Evolutionary conservation across 2,888 invertebrate species (phyloP).

Genomic region (Caenorhabditis sp.): DNA sequence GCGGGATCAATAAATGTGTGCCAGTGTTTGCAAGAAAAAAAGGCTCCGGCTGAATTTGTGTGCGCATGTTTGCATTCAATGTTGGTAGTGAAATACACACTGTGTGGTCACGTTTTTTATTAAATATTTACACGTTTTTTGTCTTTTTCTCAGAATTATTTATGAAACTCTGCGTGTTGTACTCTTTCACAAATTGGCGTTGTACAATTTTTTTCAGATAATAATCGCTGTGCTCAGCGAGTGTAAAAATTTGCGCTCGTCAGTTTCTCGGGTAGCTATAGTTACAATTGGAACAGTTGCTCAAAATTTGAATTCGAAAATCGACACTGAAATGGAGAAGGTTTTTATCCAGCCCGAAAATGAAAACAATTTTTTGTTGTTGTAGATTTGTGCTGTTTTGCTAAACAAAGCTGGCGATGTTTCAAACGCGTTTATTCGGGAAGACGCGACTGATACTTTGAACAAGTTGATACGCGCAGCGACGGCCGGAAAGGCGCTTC

Average conservation of each 20-base stretch:
- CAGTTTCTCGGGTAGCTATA: constrained; percentile 89
- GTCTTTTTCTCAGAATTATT: no score
- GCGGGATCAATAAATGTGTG: no score
- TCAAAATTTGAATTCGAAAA: constrained; percentile 73
- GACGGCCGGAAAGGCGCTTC: constrained; percentile 74
- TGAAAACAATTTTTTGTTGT: neutral
- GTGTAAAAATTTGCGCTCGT: constrained; percentile 85
- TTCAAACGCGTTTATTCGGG: constrained; percentile 88
- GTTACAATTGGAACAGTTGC: constrained; percentile 84
- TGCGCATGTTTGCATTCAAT: no score
- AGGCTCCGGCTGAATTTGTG: no score
- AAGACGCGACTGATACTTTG: constrained; percentile 85
- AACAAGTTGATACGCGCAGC: constrained; percentile 83
- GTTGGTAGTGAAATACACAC: no score
- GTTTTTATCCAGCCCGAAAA: constrained; percentile 45
- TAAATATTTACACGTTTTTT: no score
- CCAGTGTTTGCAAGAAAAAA: no score
- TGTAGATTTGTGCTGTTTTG: constrained; percentile 51
- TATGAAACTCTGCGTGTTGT: neutral
- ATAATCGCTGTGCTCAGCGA: constrained; percentile 48
- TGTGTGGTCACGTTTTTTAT: no score
- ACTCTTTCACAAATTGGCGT: neutral
- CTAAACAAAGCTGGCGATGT: constrained; percentile 77
- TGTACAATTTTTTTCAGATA: constrained; percentile 28
- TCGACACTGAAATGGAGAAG: constrained; percentile 75